Conservation (phyloP, 1,140 invertebrate genomes). For the Gryon sp. region DNA sequence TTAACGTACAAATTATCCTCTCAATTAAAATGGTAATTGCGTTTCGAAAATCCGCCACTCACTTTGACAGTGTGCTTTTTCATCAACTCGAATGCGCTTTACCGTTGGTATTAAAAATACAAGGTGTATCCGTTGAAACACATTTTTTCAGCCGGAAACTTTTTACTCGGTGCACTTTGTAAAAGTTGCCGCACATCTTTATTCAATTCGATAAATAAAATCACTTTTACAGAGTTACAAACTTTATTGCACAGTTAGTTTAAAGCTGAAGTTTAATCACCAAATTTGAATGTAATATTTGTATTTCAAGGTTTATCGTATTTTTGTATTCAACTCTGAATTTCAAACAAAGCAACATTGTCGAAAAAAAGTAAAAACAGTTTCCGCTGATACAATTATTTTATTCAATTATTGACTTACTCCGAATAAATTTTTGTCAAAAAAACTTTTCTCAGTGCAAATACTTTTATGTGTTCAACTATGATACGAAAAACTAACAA, state of each 20-base stretch:
- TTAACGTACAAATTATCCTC: constrained; percentile 1
- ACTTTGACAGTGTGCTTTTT: background rate
- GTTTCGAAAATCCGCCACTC: background rate
- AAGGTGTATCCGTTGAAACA: background rate
- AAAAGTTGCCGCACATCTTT: constrained; percentile 15
- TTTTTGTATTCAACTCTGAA: too few species aligned
- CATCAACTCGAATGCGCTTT: background rate
- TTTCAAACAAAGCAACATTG: too few species aligned
- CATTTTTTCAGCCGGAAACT: constrained; percentile 32
- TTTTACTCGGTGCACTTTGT: constrained; percentile 22
- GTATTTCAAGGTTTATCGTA: too few species aligned
- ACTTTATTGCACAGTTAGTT: constrained; percentile 3
- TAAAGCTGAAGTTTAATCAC: constrained; percentile 16
- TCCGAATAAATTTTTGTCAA: too few species aligned
- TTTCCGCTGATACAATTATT: too few species aligned
- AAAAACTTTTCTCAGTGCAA: too few species aligned
- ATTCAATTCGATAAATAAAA: constrained; percentile 39
- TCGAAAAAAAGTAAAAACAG: too few species aligned
- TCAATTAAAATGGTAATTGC: background rate
- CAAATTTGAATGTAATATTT: constrained; percentile 32
- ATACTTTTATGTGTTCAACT: too few species aligned
- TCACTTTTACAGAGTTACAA: constrained; percentile 5
- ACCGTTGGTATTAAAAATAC: constrained; percentile 10
- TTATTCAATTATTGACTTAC: too few species aligned
- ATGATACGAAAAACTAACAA: too few species aligned